phyloP scores from a whole-genome alignment of 2,888 invertebrate genomes.

The Arrhopalites spinosus region DNA sequence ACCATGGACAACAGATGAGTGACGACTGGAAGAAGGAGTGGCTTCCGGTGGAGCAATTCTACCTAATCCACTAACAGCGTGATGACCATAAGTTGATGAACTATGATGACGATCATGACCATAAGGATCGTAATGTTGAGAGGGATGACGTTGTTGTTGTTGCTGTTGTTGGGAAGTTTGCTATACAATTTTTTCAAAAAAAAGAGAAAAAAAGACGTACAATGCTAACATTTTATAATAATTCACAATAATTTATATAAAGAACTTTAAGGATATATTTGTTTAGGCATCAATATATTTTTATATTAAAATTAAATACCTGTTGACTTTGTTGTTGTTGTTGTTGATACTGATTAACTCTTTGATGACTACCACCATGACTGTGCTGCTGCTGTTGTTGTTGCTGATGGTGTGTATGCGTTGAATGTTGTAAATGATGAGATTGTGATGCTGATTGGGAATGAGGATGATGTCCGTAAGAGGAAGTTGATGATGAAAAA shows the following conservation, averaged over 20 bases:
- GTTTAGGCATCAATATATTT: too few relatives aligned
- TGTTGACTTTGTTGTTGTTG: conserved; percentile 2
- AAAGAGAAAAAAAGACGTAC: too few relatives aligned
- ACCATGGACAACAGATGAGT: conserved; percentile 24
- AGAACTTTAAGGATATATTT: too few relatives aligned
- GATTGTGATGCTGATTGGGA: conserved; percentile 31
- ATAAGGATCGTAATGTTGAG: background rate
- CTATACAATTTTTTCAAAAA: background rate
- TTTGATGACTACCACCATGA: conserved; percentile 1
- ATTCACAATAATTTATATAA: too few relatives aligned
- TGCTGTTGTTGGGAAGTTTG: background rate
- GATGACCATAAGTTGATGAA: conserved; percentile 1
- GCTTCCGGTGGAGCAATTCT: background rate
- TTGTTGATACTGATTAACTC: background rate
- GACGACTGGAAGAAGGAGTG: conserved; percentile 29
- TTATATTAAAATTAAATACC: too few relatives aligned
- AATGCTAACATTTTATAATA: too few relatives aligned
- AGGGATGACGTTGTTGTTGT: background rate
- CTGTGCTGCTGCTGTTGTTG: conserved; percentile 10
- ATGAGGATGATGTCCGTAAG: conserved; percentile 37
- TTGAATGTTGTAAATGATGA: conserved; percentile 24
- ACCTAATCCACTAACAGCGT: background rate
- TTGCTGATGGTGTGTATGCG: conserved; percentile 28
- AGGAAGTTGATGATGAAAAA: conserved; percentile 10
- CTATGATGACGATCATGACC: conserved; percentile 17